Percentiles rank a stretch among this genome's conserved stretches.
phyloP scores from a whole-genome alignment of 1,140 invertebrate species.

The Drosophila nebulosa region DNA sequence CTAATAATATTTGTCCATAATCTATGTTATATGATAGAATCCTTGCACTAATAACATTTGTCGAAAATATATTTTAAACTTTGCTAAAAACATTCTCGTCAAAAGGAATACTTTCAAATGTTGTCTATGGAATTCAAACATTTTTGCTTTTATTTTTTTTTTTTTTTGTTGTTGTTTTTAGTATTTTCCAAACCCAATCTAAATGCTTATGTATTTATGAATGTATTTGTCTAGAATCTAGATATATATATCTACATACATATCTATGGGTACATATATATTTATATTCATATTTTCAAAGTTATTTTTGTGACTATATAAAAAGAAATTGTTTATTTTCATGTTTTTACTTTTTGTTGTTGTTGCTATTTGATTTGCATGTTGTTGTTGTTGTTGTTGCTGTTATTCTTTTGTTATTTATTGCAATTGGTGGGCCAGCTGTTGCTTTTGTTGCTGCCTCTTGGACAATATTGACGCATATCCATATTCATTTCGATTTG shows the following conservation, averaged over 20 bases:
- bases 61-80: too few relatives aligned
- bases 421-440: conserved; percentile 12
- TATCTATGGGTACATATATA: conserved; percentile 20
- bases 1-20: too few relatives aligned
- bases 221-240: conserved; percentile 29
- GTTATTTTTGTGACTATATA: conserved; percentile 42
- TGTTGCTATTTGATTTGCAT: background rate
- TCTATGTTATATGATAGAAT: too few relatives aligned
- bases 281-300: conserved; percentile 18
- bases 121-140: background rate
- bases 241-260: conserved; percentile 7
- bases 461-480: background rate
- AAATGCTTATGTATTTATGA: conserved; percentile 29
- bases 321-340: conserved; percentile 33
- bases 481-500: background rate
- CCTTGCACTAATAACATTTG: too few relatives aligned
- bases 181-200: background rate
- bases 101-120: background rate
- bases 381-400: background rate
- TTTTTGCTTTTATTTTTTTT: background rate
- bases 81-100: background rate
- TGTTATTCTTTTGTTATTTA: conserved; percentile 1
- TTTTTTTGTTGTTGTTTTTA: too few relatives aligned
- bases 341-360: background rate
- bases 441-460: background rate